Base-by-base conservation (phyloP, 2,888 invertebrate species). In the Ernsta delagoae region DNA sequence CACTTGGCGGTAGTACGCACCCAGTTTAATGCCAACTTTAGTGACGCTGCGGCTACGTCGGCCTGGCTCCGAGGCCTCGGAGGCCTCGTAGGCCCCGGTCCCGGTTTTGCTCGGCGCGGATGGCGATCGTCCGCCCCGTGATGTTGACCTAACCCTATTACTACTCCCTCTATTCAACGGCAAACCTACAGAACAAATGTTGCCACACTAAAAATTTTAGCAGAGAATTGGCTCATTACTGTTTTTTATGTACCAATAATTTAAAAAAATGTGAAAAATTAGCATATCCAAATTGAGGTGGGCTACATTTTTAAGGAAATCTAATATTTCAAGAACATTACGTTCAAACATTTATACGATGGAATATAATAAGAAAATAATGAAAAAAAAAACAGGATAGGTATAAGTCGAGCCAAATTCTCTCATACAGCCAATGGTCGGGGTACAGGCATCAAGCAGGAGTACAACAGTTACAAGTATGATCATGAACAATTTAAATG, bases 101-200 rank as follows among this genome's bases (percentile, higher is more conserved):
- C 79, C 85, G 71, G 83, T 80, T 86, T 54, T 54, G 54, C 83
- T 85, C 74, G 92, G 89, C 75, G 87, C 93, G 71, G 91, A 91
- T 70, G 92, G 92, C 69, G 92, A 92, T 72, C 91, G 84, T 71
- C 90, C 92, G 72, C 91, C 92, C 77, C 92, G 86, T 74, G 94
- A 89, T 72, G 94, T 85, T 73, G 94, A 93, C 86, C 94, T 94
- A 87, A 94, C 91, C 82, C 94, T 94, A 91, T 91, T 92, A 91
- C 94, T 93, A 87, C 92, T 89, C 76, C 94, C 94, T 88, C 94
- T 95, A 92, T 94, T 95, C 90, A 95, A 95, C 92, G 95, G 94
- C 89, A 95, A 95, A 88, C 95, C 94, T 92, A 95, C 89, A 91
- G 88, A 86, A 90, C 83, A 91, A 89, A 86, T 80, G 79, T 81